Evolutionary conservation across 1,140 invertebrate genomes (phyloP).

Genomic region (Tenebrio molitor): DNA sequence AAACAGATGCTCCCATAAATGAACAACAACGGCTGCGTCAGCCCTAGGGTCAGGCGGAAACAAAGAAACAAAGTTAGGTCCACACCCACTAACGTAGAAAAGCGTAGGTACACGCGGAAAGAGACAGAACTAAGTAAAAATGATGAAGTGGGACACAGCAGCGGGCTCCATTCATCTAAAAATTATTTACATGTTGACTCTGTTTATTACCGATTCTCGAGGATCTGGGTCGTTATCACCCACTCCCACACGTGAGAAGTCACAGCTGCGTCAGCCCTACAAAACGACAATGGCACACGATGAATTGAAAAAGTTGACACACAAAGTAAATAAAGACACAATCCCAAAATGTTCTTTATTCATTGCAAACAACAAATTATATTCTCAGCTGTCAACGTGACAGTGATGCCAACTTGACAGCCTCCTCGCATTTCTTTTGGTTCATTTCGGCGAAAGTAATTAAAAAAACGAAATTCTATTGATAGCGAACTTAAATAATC

Average conservation of each 20-base stretch:
- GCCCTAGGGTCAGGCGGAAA: constrained; percentile 79
- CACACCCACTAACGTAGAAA: constrained; percentile 46
- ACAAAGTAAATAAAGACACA: background rate
- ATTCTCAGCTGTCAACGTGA: too few relatives aligned
- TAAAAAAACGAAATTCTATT: too few relatives aligned
- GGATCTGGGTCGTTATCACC: constrained; percentile 78
- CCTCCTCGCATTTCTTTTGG: too few relatives aligned
- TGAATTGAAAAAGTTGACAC: background rate
- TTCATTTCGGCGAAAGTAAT: too few relatives aligned
- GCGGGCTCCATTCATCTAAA: constrained; percentile 31
- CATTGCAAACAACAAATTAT: background rate
- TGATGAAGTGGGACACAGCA: constrained; percentile 30
- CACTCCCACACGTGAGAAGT: constrained; percentile 93
- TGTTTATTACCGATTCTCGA: constrained; percentile 64
- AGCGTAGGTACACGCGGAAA: background rate
- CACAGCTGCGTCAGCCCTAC: constrained; percentile 92
- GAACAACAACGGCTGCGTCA: constrained; percentile 95
- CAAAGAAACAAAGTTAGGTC: constrained; percentile 52
- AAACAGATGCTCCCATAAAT: constrained; percentile 92
- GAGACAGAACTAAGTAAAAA: constrained; percentile 45
- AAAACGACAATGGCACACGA: constrained; percentile 52
- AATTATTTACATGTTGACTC: constrained; percentile 3
- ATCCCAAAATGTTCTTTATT: background rate
- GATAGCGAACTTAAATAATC: too few relatives aligned
- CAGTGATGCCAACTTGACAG: too few relatives aligned